Evolutionary conservation across 2,797 vertebrate species (phyloP).

Genomic region (Coracias cyanogaster): DNA sequence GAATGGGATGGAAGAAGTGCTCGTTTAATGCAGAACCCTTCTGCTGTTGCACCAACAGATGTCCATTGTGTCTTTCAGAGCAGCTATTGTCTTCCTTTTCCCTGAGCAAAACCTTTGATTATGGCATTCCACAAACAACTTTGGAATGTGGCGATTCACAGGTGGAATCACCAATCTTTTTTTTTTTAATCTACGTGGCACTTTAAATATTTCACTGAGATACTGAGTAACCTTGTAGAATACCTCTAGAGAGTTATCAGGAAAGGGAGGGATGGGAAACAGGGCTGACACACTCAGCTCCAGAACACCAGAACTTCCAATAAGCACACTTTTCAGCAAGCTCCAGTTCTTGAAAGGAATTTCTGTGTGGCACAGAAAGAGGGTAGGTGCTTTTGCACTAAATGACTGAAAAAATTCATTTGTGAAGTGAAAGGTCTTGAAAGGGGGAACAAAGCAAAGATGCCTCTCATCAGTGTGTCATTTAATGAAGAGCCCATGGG

Average conservation of each 20-base stretch:
- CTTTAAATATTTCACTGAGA: not conserved
- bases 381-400: not conserved
- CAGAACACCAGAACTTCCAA: not conserved
- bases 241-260: not conserved
- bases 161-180: not conserved
- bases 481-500: not conserved
- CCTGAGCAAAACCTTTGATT: not conserved
- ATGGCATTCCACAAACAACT: not conserved
- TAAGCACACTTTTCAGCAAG: not conserved
- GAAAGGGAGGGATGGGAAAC: not conserved
- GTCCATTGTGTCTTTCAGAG: not conserved
- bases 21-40: not conserved
- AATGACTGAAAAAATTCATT: not conserved
- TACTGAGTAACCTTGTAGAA: not conserved
- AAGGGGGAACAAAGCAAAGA: not conserved
- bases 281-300: not conserved
- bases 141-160: not conserved
- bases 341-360: not conserved
- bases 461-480: not conserved
- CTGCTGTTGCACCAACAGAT: not conserved
- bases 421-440: not conserved
- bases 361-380: not conserved
- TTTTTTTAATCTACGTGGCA: not conserved
- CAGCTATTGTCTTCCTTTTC: not conserved
- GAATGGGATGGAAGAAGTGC: not conserved